These are phyloP conservation scores for Formicarius rufipectus DNA, from an alignment of 2,113 vertebrate species.

Conservation along the genomic window DNA sequence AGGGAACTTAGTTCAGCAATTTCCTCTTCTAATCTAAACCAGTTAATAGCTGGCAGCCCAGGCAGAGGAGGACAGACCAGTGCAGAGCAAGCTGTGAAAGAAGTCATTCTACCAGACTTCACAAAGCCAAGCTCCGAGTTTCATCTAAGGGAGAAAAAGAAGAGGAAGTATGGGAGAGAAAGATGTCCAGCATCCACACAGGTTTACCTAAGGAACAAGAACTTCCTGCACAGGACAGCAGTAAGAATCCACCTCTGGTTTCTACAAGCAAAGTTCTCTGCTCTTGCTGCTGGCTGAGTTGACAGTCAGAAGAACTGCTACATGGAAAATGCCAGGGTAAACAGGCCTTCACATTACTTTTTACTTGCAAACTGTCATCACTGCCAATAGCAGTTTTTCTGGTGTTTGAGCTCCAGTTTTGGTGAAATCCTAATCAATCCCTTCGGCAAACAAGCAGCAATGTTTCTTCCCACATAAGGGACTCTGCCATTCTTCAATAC, in stretches of 20 bases:
- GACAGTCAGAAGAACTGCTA: neutral
- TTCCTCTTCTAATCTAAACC: neutral
- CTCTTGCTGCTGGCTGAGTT: neutral
- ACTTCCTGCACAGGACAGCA: neutral
- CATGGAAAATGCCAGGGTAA: neutral
- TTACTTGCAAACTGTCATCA: neutral
- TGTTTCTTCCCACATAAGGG: neutral
- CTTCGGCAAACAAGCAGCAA: neutral
- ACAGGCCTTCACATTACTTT: neutral
- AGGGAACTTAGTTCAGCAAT: neutral
- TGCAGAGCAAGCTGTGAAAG: rapidly evolving
- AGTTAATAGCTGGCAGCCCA: neutral
- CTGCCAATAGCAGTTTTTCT: neutral
- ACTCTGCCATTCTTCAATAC: neutral
- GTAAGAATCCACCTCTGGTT: neutral
- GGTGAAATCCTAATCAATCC: neutral
- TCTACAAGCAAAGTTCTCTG: neutral
- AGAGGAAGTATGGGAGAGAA: too few relatives aligned
- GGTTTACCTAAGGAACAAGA: neutral
- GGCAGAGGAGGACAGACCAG: neutral
- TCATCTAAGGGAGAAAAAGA: neutral
- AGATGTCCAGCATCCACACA: rapidly evolving
- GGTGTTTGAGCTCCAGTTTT: neutral
- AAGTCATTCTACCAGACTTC: neutral
- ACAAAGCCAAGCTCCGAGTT: neutral